phyloP scores from a whole-genome alignment of 1,140 invertebrate species.

The Zaprionus nigranus region DNA sequence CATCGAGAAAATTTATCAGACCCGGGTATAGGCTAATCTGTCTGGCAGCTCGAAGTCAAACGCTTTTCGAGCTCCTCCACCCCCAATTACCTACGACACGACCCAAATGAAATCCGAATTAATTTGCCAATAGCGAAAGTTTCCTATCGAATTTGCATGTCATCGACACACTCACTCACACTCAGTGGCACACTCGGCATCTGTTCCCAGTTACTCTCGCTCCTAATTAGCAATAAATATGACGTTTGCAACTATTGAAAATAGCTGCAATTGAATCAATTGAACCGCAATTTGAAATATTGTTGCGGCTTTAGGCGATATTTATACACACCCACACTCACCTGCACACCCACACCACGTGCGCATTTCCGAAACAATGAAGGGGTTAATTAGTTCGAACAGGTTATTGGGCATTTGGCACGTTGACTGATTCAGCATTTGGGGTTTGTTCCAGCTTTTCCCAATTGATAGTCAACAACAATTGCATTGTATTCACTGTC shows the following conservation, averaged over 20 bases:
- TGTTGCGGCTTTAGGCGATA: constrained; percentile 24
- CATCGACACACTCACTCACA: constrained; percentile 18
- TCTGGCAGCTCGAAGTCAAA: constrained; percentile 61
- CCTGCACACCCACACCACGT: background rate
- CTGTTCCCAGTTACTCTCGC: constrained; percentile 31
- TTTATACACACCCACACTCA: constrained; percentile 1
- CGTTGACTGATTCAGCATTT: constrained; percentile 1
- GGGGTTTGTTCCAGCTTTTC: background rate
- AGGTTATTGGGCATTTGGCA: constrained; percentile 25
- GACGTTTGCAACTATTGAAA: constrained; percentile 50
- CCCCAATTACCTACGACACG: constrained; percentile 35
- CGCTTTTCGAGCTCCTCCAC: constrained; percentile 11
- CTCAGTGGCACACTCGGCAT: constrained; percentile 3
- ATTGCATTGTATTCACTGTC: background rate
- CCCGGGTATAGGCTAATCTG: constrained; percentile 58
- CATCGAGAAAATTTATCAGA: constrained; percentile 64
- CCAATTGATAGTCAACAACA: background rate
- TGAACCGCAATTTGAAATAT: constrained; percentile 54
- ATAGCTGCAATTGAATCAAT: constrained; percentile 59
- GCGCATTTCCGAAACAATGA: constrained; percentile 24
- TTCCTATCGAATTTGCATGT: constrained; percentile 74
- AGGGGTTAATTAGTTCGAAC: constrained; percentile 39
- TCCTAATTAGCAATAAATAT: constrained; percentile 77
- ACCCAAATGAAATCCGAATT: constrained; percentile 71
- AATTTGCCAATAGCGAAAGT: constrained; percentile 70